A percentile compares a stretch with the other conserved stretches of the same genome.
phyloP scores from a whole-genome alignment of 2,888 invertebrate genomes.

The Erebia ligea region DNA sequence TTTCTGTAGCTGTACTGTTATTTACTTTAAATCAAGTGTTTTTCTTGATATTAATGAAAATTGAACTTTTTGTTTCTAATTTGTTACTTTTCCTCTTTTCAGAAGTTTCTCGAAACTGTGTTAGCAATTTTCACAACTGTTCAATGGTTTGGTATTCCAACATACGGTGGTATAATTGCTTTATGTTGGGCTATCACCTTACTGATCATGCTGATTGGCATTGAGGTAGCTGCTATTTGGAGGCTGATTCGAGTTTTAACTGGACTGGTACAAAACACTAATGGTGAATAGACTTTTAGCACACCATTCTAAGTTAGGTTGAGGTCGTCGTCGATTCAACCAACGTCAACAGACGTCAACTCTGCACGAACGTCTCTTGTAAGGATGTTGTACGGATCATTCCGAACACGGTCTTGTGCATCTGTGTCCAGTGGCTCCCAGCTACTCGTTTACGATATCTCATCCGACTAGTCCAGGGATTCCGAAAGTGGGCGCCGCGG shows the following conservation, averaged over 20 bases:
- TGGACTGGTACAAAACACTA: constrained; percentile 44
- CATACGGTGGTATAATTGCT: constrained; percentile 47
- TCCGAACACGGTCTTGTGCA: too few relatives aligned
- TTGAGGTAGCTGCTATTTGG: constrained; percentile 57
- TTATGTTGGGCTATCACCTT: constrained; percentile 49
- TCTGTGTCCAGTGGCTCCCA: too few relatives aligned
- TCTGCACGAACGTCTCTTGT: too few relatives aligned
- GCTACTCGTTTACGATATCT: too few relatives aligned
- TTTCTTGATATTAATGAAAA: neutral
- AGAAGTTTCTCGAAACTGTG: constrained; percentile 58
- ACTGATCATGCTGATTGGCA: constrained; percentile 48
- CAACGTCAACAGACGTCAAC: too few relatives aligned
- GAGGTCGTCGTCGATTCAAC: too few relatives aligned
- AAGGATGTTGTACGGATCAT: too few relatives aligned
- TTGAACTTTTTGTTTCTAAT: neutral
- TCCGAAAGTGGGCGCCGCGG: too few relatives aligned
- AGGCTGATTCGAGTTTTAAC: constrained; percentile 52
- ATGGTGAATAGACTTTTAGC: constrained; percentile 33
- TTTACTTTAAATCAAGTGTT: too few relatives aligned
- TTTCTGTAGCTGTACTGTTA: too few relatives aligned
- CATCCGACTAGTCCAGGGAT: too few relatives aligned
- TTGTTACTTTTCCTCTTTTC: constrained; percentile 38
- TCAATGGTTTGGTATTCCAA: constrained; percentile 60
- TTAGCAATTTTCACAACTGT: constrained; percentile 52
- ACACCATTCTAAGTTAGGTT: neutral